Percentiles rank a stretch among this genome's conserved stretches.
These are phyloP conservation scores for Frankliniella intonsa DNA, from an alignment of 2,888 invertebrate genomes.

Conservation along the genomic window DNA sequence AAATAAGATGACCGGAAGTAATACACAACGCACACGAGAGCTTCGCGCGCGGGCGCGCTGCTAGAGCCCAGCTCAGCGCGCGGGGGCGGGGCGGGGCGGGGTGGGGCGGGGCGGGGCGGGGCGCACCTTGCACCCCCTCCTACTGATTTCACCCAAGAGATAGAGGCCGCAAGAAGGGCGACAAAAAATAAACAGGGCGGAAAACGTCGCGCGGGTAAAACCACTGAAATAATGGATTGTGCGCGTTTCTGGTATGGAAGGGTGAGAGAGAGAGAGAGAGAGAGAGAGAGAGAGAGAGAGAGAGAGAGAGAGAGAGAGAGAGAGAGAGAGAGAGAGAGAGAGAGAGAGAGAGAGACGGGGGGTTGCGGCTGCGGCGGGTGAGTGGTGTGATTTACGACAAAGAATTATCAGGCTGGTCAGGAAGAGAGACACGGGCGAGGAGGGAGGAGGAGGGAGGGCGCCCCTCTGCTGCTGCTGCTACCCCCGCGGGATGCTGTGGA, in stretches of 20 bases:
- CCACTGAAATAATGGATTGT: too few relatives aligned
- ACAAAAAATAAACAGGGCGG: not conserved
- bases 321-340: not conserved
- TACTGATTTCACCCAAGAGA: not conserved
- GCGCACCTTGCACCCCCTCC: not conserved
- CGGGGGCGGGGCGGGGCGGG: too few relatives aligned
- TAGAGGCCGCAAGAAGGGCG: not conserved
- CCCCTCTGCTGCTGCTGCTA: too few relatives aligned
- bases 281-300: constrained; percentile 33
- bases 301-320: constrained; percentile 34
- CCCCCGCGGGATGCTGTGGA: too few relatives aligned
- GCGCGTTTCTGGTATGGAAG: too few relatives aligned
- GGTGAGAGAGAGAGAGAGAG: not conserved
- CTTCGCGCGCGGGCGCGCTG: too few relatives aligned
- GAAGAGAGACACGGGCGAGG: constrained; percentile 37
- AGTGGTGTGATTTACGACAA: constrained; percentile 6
- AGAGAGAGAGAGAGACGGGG: constrained; percentile 30
- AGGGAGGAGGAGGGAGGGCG: not conserved
- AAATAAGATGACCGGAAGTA: too few relatives aligned
- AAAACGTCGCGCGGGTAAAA: too few relatives aligned
- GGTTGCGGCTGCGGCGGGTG: constrained; percentile 30
- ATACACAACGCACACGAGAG: too few relatives aligned
- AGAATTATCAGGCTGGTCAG: constrained; percentile 27
- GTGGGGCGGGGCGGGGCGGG: too few relatives aligned
- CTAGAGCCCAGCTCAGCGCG: too few relatives aligned